These are phyloP conservation scores for Onychomys arenicola DNA, from an alignment of 2,797 vertebrate species.

Conservation along the genomic window DNA sequence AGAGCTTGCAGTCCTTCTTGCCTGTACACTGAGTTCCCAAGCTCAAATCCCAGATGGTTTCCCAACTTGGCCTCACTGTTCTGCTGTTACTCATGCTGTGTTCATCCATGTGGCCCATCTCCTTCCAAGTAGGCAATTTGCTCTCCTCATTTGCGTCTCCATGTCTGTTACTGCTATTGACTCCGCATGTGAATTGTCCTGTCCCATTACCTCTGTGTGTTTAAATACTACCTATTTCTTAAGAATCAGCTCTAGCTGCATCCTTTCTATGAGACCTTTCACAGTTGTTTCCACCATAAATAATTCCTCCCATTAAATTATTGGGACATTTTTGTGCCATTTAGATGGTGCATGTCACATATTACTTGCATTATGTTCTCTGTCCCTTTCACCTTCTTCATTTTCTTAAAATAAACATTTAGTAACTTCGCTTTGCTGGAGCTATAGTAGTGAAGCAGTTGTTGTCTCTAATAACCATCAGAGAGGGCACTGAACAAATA, in stretches of 20 bases:
- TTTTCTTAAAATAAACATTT: conserved; percentile 13
- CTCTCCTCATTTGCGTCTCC: background rate
- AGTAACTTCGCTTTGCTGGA: background rate
- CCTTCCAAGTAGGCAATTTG: background rate
- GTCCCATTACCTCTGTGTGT: background rate
- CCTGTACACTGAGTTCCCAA: background rate
- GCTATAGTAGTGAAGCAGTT: background rate
- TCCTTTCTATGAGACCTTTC: background rate
- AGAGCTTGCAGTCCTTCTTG: background rate
- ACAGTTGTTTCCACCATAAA: background rate
- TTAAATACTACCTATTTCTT: background rate
- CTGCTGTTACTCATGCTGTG: background rate
- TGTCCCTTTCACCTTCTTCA: background rate
- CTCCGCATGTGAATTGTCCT: background rate
- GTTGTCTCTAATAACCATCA: background rate
- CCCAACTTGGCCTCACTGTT: background rate
- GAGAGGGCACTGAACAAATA: background rate
- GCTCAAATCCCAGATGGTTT: background rate
- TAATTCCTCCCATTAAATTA: conserved; percentile 40
- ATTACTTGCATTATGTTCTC: conserved; percentile 11
- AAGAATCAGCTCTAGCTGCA: background rate
- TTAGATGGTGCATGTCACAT: background rate
- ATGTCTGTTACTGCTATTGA: background rate
- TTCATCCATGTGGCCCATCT: background rate
- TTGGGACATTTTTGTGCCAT: conserved; percentile 4